Base-by-base conservation (phyloP, 2,888 invertebrate genomes). In the Phengaris alcon region DNA sequence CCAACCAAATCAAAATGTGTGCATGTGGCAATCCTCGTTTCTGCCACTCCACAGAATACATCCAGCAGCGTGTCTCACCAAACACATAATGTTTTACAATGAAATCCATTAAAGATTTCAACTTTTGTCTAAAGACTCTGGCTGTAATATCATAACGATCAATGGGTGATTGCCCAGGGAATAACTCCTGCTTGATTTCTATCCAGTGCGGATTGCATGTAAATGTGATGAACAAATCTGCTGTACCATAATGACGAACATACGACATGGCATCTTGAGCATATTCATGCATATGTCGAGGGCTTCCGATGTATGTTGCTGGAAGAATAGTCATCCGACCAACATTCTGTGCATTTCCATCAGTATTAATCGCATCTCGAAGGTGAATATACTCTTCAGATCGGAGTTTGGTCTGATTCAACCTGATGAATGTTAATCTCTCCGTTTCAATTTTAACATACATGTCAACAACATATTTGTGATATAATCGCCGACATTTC, bases 191-290 rank as follows among this genome's bases (percentile, higher is more conserved):
- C 8, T 79, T 72, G 72, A 83, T 84, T 81, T 84, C 82, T 75
- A 22, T 76, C 82, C 82, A 84, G 10, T 80, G 35, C 1, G 82
- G 81, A 80, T 82, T 81, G 78, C 80, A 81, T 79, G 80, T 80
- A 54, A 59, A 80, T 75, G 80, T 82, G 13, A 81, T 79, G 54
- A 81, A 81, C 7, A 81, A 75, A 77, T 83, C 82, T 77, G 83
- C 79, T 55, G 78, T 78, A n/a, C 85, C 83, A 79, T 84, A 84
- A 78, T 83, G 77, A 57, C 84, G 81, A 22, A 84, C 84, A 79
- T 84, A 84, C 12, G 82, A 77, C 81, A 85, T 81, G 3, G 81
- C 82, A 77, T 83, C 81, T 77, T 83, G 81, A 76, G 81, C 78
- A 69, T 81, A 81, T 80, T 82, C 81, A 0, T 81, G 80, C 80